These are phyloP conservation scores for Rousettus leschenaultii DNA, from an alignment of 2,113 vertebrate species.

Conservation along the genomic window DNA sequence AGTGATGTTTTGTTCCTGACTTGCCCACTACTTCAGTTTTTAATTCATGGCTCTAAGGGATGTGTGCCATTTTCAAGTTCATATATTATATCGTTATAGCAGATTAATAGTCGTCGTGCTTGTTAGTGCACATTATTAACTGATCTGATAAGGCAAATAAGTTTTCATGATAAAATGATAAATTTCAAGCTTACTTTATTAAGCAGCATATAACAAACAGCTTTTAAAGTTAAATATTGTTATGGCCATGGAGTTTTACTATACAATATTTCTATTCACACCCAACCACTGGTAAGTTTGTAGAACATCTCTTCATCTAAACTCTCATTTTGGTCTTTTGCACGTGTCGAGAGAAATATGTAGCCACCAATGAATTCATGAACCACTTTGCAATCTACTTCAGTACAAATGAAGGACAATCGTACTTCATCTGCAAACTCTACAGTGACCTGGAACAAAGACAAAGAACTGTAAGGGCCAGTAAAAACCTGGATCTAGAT, in stretches of 20 bases:
- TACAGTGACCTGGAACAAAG: slow-evolving; percentile 90
- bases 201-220: slow-evolving; percentile 87
- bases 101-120: slow-evolving; percentile 81
- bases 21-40: slow-evolving; percentile 23
- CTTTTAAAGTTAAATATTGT: slow-evolving; percentile 83
- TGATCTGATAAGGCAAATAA: slow-evolving; percentile 80
- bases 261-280: slow-evolving; percentile 83
- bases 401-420: slow-evolving; percentile 94
- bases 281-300: slow-evolving; percentile 99
- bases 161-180: slow-evolving; percentile 80
- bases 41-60: slow-evolving; percentile 22
- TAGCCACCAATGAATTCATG: slow-evolving; percentile 99
- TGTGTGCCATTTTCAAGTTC: slow-evolving; percentile 14
- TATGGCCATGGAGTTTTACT: slow-evolving; percentile 75
- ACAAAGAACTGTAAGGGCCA: background rate
- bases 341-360: slow-evolving; percentile 97
- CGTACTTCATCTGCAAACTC: slow-evolving; percentile 97
- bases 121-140: slow-evolving; percentile 83
- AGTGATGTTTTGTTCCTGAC: slow-evolving; percentile 56
- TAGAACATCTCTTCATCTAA: slow-evolving; percentile 99
- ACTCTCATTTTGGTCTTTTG: slow-evolving; percentile 99
- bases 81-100: slow-evolving; percentile 53
- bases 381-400: slow-evolving; percentile 98
- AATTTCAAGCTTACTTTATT: slow-evolving; percentile 88
- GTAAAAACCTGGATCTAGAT: no score